A percentile compares a stretch with the other conserved stretches of the same genome.
phyloP scores from a whole-genome alignment of 2,113 vertebrate genomes.

The Sinocyclocheilus anshuiensis region DNA sequence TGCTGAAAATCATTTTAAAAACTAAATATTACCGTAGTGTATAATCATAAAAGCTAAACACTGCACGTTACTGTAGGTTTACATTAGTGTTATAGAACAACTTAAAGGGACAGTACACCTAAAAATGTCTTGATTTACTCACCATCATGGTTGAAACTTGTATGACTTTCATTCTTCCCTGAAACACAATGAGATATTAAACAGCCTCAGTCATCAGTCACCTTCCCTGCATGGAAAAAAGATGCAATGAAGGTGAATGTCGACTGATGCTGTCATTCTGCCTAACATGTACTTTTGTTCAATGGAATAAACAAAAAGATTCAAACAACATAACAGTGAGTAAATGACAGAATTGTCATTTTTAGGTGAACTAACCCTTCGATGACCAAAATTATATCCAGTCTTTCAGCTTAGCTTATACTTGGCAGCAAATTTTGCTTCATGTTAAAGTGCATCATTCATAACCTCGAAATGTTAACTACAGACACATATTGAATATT shows the following conservation, averaged over 20 bases:
- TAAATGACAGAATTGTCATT: neutral
- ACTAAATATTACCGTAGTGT: neutral
- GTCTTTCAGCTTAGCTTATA: neutral
- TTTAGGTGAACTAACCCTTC: neutral
- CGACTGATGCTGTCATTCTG: no score
- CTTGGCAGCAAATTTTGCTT: neutral
- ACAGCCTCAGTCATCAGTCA: neutral
- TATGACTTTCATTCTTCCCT: neutral
- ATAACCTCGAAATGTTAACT: neutral
- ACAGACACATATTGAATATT: neutral
- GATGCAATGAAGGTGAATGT: no score
- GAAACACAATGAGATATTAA: neutral
- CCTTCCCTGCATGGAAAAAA: neutral
- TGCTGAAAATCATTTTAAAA: neutral
- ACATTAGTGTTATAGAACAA: neutral
- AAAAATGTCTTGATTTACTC: neutral
- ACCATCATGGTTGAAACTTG: neutral
- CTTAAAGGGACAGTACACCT: neutral
- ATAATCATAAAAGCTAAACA: neutral
- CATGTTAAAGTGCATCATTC: neutral
- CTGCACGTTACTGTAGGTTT: neutral
- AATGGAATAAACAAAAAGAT: neutral
- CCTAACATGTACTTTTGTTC: neutral
- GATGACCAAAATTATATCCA: neutral
- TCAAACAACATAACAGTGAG: neutral